phyloP scores from a whole-genome alignment of 2,797 vertebrate genomes.

The Buphagus erythrorhynchus region DNA sequence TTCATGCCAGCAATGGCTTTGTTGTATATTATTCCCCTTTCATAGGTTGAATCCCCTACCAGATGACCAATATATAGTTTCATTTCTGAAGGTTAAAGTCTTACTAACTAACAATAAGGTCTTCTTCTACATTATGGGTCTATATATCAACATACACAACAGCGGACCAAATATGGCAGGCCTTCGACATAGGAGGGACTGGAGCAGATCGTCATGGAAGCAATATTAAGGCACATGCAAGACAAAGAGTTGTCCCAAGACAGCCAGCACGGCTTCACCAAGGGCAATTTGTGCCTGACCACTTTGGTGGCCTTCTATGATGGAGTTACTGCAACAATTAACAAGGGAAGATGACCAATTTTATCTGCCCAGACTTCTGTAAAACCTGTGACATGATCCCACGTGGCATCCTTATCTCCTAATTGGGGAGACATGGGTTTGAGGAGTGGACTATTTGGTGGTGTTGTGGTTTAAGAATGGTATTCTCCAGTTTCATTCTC shows the following conservation, averaged over 20 bases:
- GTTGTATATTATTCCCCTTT: background rate
- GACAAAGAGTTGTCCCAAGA: background rate
- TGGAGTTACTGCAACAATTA: background rate
- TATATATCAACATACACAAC: background rate
- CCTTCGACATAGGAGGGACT: background rate
- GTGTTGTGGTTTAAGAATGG: background rate
- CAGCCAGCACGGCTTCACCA: background rate
- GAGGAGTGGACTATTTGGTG: background rate
- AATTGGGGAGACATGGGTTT: background rate
- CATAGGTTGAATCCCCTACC: background rate
- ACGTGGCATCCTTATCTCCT: background rate
- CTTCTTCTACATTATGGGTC: background rate
- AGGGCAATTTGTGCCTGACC: background rate
- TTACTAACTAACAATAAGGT: background rate
- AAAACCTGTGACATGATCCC: background rate
- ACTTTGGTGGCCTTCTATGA: background rate
- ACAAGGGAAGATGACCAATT: background rate
- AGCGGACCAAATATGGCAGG: background rate
- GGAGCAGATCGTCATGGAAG: background rate
- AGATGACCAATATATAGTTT: background rate
- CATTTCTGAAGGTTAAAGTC: background rate
- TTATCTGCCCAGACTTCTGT: background rate
- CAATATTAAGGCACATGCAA: background rate
- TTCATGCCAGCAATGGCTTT: background rate
- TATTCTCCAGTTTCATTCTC: background rate